Base-by-base conservation (phyloP, 2,888 invertebrate species). In the Gastracanthus pulcherrimus region DNA sequence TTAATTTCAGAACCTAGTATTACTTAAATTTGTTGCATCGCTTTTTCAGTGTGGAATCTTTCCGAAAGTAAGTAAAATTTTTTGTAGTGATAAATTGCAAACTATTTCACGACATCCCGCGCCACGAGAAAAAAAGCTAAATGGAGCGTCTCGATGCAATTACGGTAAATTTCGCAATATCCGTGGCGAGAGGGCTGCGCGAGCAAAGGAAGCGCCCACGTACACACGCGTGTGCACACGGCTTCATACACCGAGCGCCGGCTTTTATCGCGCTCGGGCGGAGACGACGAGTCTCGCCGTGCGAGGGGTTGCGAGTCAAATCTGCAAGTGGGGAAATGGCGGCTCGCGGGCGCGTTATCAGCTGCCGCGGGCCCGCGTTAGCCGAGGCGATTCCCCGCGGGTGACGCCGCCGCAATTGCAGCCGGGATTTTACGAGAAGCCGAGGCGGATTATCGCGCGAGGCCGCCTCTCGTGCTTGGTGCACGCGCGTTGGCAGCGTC, bases 251-350 rank as follows among this genome's bases (percentile, higher is more conserved):
- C 82, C 84, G 82, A 80, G 58, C 76, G 9, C 51, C 64, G 70
- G 81, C 80, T 84, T 82, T 85, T 83, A 85, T 84, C 83, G 80
- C 60, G 48, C 51, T 34, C 80, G 13, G 71, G n/a, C n/a, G n/a
- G n/a, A n/a, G n/a, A n/a, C n/a, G 41, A 7, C 16, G 70, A 16
- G n/a, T 29, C 60, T 45, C 29, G 38, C 48, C 13, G 36, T 31
- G 3, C 19, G 72, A 1, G 41, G 36, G 5, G 26, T 81, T 76
- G 78, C 82, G 80, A 84, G 81, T 84, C 83, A 84, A 81, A 83
- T 82, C 83, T 83, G 71, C 82, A 75, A 70, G 80, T 80, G 79
- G n/a, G n/a, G 82, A 84, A 85, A 84, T 83, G 80, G 81, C 82
- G 83, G 83, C 76, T 66, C 78, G 34, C 36, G 29, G 7, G 38